Conservation (phyloP, 2,888 invertebrate genomes). For the Muschampia plurimacula region DNA sequence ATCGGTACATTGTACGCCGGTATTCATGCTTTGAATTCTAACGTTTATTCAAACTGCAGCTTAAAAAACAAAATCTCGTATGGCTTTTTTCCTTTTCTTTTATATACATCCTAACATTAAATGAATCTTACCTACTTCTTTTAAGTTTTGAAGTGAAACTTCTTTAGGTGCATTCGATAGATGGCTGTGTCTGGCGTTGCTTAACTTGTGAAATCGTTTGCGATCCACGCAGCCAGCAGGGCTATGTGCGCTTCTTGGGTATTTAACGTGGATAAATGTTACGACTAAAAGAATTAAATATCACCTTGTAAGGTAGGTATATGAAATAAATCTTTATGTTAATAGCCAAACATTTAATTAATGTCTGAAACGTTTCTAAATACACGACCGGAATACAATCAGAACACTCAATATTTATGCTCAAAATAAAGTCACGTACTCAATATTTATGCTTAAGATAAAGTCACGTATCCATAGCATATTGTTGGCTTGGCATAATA, state of each 20-base stretch:
- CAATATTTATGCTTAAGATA: not conserved
- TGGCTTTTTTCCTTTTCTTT: not conserved
- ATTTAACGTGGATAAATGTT: not conserved
- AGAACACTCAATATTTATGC: not conserved
- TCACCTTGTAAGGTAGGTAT: no score
- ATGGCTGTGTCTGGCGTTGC: no score
- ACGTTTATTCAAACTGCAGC: not conserved
- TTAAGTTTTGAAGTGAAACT: no score
- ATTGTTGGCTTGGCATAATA: constrained; percentile 12
- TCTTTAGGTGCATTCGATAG: no score
- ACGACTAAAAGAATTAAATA: not conserved
- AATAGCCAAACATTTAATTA: not conserved
- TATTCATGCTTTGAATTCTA: constrained; percentile 29
- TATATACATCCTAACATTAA: no score
- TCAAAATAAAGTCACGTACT: not conserved
- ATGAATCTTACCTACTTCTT: no score
- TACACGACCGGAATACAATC: not conserved
- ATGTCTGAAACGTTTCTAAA: not conserved
- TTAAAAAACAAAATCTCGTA: not conserved
- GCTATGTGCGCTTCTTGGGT: no score
- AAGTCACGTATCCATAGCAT: not conserved
- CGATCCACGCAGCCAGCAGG: no score
- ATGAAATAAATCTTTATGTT: not conserved
- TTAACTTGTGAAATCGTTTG: no score
- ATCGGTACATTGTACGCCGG: constrained; percentile 23